A percentile compares a stretch with the other conserved stretches of the same genome.
Evolutionary conservation across 2,888 invertebrate genomes (phyloP).

Genomic region (Coecobrya sp.): DNA sequence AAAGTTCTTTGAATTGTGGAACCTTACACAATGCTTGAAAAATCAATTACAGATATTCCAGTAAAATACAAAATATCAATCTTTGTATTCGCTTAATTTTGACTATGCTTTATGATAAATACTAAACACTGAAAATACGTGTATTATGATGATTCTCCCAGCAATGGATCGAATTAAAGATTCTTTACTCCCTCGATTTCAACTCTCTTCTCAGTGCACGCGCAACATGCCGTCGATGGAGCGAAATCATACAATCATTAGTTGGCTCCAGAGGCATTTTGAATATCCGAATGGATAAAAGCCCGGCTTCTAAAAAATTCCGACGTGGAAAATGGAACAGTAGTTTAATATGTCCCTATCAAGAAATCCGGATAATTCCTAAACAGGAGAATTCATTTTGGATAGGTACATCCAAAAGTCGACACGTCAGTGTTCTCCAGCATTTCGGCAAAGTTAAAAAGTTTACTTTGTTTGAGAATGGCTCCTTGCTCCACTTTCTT

Average conservation of each 20-base stretch:
- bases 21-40: neutral
- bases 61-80: conserved; percentile 1
- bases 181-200: conserved; percentile 50
- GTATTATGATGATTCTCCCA: neutral
- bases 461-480: conserved; percentile 69
- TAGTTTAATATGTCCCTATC: conserved; percentile 31
- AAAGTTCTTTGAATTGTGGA: neutral
- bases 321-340: conserved; percentile 67
- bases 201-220: conserved; percentile 43
- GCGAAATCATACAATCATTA: neutral
- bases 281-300: conserved; percentile 65
- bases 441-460: conserved; percentile 61
- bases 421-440: conserved; percentile 39
- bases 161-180: conserved; percentile 54
- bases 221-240: conserved; percentile 50
- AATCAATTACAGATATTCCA: conserved; percentile 5
- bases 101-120: neutral
- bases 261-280: conserved; percentile 27
- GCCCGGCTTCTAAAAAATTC: conserved; percentile 39
- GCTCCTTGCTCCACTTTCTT: conserved; percentile 70
- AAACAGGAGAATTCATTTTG: conserved; percentile 42
- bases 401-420: neutral
- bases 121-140: neutral
- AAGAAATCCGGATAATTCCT: conserved; percentile 69
- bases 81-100: neutral